Conservation (phyloP, 2,888 invertebrate species). For the Camponotus fellah region DNA sequence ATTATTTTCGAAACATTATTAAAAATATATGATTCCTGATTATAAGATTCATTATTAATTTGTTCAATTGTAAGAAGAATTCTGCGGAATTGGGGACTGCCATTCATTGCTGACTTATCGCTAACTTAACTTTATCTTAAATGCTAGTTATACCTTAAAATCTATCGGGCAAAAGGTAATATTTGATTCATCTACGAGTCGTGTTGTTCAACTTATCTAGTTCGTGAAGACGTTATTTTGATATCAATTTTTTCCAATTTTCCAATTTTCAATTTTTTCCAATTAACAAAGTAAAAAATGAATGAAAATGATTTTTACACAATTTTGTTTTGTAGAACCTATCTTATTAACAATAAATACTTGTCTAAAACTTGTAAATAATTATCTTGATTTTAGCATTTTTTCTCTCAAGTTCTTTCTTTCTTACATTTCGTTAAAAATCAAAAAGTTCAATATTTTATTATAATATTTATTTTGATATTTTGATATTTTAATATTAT, state of each 20-base stretch:
- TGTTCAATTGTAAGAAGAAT: slow-evolving; percentile 56
- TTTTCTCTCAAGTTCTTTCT: not conserved
- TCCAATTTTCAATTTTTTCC: not conserved
- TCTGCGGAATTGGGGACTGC: slow-evolving; percentile 74
- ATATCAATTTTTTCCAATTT: not conserved
- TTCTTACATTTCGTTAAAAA: not conserved
- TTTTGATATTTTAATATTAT: no score
- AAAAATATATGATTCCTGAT: not conserved
- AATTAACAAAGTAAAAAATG: slow-evolving; percentile 3
- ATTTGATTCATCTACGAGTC: slow-evolving; percentile 68
- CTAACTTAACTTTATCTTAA: slow-evolving; percentile 78
- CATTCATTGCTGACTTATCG: slow-evolving; percentile 80
- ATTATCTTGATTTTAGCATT: not conserved
- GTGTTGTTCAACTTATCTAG: not conserved
- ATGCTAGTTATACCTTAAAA: slow-evolving; percentile 71
- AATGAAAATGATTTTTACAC: not conserved
- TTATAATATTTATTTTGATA: not conserved
- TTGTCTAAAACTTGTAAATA: not conserved
- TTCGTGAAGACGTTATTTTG: not conserved
- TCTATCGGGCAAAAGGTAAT: slow-evolving; percentile 66
- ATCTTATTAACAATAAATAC: not conserved
- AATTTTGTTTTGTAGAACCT: not conserved
- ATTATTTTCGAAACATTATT: not conserved
- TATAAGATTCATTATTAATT: slow-evolving; percentile 8
- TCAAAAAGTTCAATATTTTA: not conserved